phyloP scores from a whole-genome alignment of 2,888 invertebrate genomes.

The Tanypteryx hageni region DNA sequence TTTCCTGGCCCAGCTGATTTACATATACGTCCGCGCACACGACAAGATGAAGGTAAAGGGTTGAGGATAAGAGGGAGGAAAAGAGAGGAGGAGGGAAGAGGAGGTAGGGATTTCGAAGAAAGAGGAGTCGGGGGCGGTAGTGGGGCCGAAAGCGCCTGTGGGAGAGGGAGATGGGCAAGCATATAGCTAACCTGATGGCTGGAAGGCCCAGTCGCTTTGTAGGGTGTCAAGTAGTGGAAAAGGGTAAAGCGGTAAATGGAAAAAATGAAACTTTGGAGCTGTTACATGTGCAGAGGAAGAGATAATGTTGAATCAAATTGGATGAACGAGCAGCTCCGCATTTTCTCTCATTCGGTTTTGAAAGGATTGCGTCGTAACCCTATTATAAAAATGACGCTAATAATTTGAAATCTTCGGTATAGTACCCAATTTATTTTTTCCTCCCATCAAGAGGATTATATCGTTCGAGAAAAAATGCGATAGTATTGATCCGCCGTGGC shows the following conservation, averaged over 20 bases:
- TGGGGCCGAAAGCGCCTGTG: neutral
- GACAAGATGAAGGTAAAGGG: slow-evolving; percentile 31
- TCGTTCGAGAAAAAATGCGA: neutral
- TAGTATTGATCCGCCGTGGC: neutral
- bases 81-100: neutral
- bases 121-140: neutral
- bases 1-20: slow-evolving; percentile 49
- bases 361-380: slow-evolving; percentile 33
- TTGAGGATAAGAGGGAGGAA: neutral
- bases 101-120: neutral
- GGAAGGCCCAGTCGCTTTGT: slow-evolving; percentile 25
- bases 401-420: neutral
- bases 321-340: neutral
- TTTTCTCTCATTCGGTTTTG: slow-evolving; percentile 21
- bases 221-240: neutral
- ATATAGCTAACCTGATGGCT: slow-evolving; percentile 13
- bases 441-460: slow-evolving; percentile 15
- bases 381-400: slow-evolving; percentile 37
- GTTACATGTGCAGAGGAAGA: neutral
- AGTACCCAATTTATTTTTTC: neutral
- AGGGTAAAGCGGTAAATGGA: slow-evolving; percentile 11
- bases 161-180: neutral
- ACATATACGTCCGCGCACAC: slow-evolving; percentile 52
- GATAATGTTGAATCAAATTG: slow-evolving; percentile 46
- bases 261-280: neutral